phyloP scores from a whole-genome alignment of 2,797 vertebrate genomes.

The Falco naumanni region DNA sequence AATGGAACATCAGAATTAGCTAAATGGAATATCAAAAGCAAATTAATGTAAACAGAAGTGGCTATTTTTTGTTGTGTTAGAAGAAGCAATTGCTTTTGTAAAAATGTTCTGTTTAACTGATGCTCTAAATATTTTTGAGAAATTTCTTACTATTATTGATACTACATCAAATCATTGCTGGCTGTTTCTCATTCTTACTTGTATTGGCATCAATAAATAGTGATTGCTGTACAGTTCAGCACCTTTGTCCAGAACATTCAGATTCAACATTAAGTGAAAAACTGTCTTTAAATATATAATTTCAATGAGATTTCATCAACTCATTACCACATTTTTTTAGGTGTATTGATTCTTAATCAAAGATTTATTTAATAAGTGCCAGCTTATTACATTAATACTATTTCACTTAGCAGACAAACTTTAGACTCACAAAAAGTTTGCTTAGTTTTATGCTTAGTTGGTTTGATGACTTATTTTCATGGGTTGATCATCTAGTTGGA shows the following conservation, averaged over 20 bases:
- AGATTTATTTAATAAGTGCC: neutral
- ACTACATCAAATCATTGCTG: neutral
- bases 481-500: too few relatives aligned
- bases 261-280: neutral
- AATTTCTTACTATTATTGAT: neutral
- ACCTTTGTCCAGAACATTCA: neutral
- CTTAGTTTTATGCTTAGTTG: neutral
- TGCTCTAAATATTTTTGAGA: neutral
- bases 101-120: neutral
- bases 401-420: neutral
- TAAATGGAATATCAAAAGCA: neutral
- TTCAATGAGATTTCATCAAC: neutral
- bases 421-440: neutral
- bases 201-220: neutral
- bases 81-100: neutral
- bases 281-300: neutral
- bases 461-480: too few relatives aligned
- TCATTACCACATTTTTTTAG: neutral
- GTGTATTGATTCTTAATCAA: neutral
- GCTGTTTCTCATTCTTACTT: neutral
- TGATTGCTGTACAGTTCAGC: neutral
- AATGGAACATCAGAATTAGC: neutral
- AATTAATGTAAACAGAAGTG: neutral
- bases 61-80: neutral
- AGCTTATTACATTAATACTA: neutral